Evolutionary conservation across 2,888 invertebrate genomes (phyloP).

Genomic region (Campoletis raptor): DNA sequence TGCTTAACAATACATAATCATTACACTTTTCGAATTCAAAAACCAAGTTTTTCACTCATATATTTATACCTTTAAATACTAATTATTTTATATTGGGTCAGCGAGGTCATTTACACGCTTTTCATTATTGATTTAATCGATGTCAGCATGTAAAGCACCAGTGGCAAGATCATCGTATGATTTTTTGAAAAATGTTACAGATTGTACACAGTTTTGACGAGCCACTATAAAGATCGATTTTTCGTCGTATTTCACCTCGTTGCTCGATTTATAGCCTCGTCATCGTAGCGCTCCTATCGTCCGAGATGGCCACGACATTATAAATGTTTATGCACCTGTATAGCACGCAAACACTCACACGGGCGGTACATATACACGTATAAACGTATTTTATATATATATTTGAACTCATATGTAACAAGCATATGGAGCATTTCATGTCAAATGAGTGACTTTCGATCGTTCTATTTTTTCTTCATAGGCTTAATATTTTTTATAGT

Average conservation of each 20-base stretch:
- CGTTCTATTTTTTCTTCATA: no score
- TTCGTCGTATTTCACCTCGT: slow-evolving; percentile 34
- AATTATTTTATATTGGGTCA: neutral
- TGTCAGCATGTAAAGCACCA: neutral
- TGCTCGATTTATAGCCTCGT: slow-evolving; percentile 41
- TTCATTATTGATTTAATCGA: neutral
- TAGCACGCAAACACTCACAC: neutral
- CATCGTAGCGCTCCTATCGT: slow-evolving; percentile 23
- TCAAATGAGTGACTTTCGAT: no score
- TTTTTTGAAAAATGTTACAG: neutral
- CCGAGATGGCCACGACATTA: neutral
- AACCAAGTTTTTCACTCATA: neutral
- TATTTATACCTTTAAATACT: neutral
- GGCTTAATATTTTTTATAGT: no score
- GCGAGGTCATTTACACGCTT: neutral
- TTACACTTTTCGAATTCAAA: neutral
- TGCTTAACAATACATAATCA: neutral
- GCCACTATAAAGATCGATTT: slow-evolving; percentile 46
- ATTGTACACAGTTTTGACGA: neutral
- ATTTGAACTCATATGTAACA: neutral
- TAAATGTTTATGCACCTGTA: neutral
- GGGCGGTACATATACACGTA: neutral
- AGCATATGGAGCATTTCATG: no score
- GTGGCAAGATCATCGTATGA: neutral
- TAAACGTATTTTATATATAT: slow-evolving; percentile 4